phyloP scores from a whole-genome alignment of 2,797 vertebrate genomes.

The Anguilla marmorata region DNA sequence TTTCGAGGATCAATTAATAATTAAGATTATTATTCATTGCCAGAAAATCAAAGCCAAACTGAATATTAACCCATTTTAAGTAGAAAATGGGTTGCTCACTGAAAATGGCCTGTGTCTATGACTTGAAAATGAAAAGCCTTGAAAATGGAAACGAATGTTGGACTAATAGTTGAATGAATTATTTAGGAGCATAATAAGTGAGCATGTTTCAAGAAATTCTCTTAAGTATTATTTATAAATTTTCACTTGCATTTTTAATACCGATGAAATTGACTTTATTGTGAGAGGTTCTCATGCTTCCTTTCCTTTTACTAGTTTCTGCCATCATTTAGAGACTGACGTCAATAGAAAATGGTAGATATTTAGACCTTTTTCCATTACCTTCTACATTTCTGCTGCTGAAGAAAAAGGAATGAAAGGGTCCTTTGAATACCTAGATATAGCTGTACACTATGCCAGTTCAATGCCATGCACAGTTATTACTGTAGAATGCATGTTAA shows the following conservation, averaged over 20 bases:
- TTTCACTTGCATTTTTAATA: slow-evolving; percentile 48
- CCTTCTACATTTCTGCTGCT: slow-evolving; percentile 11
- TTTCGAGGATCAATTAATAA: slow-evolving; percentile 35
- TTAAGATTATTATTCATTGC: slow-evolving; percentile 40
- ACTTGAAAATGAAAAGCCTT: slow-evolving; percentile 31
- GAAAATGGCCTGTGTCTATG: slow-evolving; percentile 35
- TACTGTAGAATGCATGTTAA: not conserved
- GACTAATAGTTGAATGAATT: slow-evolving; percentile 50
- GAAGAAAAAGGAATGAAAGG: not conserved
- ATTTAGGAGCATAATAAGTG: slow-evolving; percentile 40
- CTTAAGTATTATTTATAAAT: slow-evolving; percentile 27
- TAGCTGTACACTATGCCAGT: too few species aligned
- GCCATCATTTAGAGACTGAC: slow-evolving; percentile 32
- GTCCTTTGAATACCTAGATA: not conserved
- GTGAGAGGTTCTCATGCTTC: slow-evolving; percentile 42
- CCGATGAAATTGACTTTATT: not conserved
- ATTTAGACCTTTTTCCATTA: slow-evolving; percentile 44
- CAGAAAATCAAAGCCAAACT: slow-evolving; percentile 31
- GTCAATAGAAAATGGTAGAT: slow-evolving; percentile 40
- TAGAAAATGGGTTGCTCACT: slow-evolving; percentile 39
- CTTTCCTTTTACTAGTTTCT: slow-evolving; percentile 33
- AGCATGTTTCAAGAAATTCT: slow-evolving; percentile 38
- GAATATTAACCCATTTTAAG: slow-evolving; percentile 47
- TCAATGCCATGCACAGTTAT: too few species aligned
- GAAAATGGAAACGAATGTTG: slow-evolving; percentile 45